Percentiles rank a stretch among this genome's conserved stretches.
Conservation (phyloP, 2,113 vertebrate species). For the Meriones unguiculatus region DNA sequence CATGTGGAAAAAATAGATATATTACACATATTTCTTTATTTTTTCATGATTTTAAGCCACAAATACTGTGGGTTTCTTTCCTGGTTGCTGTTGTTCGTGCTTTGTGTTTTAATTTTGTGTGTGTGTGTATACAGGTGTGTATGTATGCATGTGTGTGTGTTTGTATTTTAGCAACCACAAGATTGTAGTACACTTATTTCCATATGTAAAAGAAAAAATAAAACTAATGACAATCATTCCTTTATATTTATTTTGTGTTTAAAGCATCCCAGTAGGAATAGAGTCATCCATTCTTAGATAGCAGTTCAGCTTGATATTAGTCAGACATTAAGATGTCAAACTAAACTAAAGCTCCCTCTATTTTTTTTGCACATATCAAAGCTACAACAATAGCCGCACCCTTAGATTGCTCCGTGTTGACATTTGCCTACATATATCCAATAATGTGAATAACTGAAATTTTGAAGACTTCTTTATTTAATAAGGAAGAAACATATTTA, state of each 20-base stretch:
- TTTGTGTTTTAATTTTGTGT: not conserved
- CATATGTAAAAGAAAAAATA: not conserved
- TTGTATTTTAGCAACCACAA: not conserved
- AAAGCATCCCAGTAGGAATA: not conserved
- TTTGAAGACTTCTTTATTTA: not conserved
- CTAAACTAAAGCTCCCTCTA: not conserved
- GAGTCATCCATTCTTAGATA: not conserved
- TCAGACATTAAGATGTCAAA: not conserved
- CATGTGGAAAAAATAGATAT: not conserved
- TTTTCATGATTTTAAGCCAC: not conserved
- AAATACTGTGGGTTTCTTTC: not conserved
- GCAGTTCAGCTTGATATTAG: not conserved
- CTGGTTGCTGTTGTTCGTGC: not conserved
- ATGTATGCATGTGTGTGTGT: not conserved
- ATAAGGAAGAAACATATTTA: not conserved
- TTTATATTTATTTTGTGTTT: not conserved
- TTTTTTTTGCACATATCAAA: not conserved
- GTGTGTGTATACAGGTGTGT: not conserved
- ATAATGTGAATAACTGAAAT: not conserved
- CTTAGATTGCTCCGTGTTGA: not conserved
- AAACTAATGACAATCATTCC: not conserved
- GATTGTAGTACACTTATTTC: slow-evolving; percentile 3
- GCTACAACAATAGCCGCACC: not conserved
- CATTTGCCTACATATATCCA: not conserved
- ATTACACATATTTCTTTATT: not conserved